Conservation (phyloP, 2,113 vertebrate genomes). For the Poecile atricapillus region DNA sequence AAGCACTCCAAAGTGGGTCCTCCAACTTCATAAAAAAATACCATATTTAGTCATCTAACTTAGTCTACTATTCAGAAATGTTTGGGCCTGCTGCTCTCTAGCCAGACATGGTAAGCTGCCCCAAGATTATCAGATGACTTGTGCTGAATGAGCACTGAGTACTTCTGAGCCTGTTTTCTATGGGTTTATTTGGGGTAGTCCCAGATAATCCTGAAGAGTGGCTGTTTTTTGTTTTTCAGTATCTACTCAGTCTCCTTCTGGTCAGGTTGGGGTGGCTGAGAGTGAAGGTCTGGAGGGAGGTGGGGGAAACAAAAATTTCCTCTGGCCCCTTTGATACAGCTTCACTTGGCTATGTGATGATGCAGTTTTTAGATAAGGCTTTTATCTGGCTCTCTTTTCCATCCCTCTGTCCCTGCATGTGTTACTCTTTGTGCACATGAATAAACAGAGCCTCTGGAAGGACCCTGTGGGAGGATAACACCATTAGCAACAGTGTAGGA, state of each 20-base stretch:
- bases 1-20: conserved; percentile 18
- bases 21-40: conserved; percentile 43
- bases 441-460: not conserved
- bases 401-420: not conserved
- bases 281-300: not conserved
- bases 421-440: not conserved
- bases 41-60: conserved; percentile 60
- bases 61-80: conserved; percentile 9
- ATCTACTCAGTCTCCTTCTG: not conserved
- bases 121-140: conserved; percentile 44
- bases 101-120: conserved; percentile 30
- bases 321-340: not conserved
- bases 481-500: not conserved
- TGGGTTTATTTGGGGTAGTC: conserved; percentile 2
- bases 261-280: not conserved
- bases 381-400: not conserved
- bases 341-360: not conserved
- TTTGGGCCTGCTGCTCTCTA: not conserved
- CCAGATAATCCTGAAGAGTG: not conserved
- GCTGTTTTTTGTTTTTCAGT: not conserved
- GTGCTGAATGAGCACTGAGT: not conserved
- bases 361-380: not conserved
- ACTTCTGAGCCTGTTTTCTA: not conserved
- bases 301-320: not conserved
- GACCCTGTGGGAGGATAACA: not conserved